Evolutionary conservation across 2,797 vertebrate genomes (phyloP).

Genomic region (Myotis planiceps): DNA sequence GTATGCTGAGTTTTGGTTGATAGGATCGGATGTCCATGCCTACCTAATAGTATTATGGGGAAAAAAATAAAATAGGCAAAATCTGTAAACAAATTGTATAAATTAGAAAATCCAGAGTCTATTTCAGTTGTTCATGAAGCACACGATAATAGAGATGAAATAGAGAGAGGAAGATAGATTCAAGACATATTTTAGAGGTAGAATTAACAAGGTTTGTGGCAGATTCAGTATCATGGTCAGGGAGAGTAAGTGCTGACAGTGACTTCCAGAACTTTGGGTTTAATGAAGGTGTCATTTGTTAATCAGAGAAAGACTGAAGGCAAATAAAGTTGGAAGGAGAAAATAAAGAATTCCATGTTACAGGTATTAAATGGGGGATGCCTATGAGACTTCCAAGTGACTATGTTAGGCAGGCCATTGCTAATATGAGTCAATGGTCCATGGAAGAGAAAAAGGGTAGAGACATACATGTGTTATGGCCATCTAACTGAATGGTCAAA

Average conservation of each 20-base stretch:
- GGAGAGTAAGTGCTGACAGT: neutral
- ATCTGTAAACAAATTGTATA: neutral
- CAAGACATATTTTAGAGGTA: neutral
- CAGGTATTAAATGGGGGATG: neutral
- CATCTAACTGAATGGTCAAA: neutral
- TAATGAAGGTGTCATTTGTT: neutral
- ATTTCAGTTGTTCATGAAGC: neutral
- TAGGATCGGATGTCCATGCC: neutral
- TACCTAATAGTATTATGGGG: neutral
- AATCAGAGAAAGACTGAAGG: neutral
- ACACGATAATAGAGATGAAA: neutral
- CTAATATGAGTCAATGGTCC: neutral
- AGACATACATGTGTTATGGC: neutral
- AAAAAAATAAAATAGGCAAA: neutral
- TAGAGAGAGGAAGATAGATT: neutral
- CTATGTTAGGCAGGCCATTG: neutral
- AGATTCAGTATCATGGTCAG: neutral
- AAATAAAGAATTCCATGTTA: neutral
- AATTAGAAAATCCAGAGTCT: neutral
- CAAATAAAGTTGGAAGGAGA: neutral
- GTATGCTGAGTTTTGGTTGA: neutral
- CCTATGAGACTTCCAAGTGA: neutral
- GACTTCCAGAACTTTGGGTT: neutral
- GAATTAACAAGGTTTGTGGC: neutral
- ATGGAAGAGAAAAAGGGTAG: neutral